Conservation (phyloP, 2,797 vertebrate species). For the Alauda arvensis region DNA sequence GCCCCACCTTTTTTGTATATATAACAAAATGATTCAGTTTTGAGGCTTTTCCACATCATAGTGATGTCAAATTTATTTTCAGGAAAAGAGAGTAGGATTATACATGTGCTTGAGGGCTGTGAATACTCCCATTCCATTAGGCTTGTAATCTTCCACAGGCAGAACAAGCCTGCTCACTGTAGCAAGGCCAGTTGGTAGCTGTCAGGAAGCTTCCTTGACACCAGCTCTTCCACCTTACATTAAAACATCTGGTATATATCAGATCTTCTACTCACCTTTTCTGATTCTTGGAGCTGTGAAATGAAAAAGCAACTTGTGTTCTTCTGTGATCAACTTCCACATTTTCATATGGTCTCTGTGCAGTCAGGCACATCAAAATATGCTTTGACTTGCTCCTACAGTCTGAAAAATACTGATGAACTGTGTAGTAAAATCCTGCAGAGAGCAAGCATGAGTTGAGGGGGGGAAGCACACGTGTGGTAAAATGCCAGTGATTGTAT, state of each 20-base stretch:
- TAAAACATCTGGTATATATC: conserved; percentile 38
- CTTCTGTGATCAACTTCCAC: conserved; percentile 36
- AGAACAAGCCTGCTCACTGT: background rate
- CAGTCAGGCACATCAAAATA: conserved; percentile 49
- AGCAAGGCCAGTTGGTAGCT: background rate
- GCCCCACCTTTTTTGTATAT: background rate
- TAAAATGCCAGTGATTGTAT: background rate
- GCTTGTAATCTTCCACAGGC: background rate
- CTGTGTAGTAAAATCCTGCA: background rate
- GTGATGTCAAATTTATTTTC: background rate
- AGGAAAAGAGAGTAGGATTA: background rate
- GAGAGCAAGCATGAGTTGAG: background rate
- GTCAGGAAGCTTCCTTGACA: background rate
- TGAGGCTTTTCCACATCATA: background rate
- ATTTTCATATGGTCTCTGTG: conserved; percentile 34
- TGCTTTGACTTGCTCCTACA: conserved; percentile 34
- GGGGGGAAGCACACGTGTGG: fast-evolving
- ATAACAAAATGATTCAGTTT: background rate
- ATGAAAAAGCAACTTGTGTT: conserved; percentile 52
- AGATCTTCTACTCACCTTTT: background rate
- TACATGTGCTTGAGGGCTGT: background rate
- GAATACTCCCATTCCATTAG: background rate
- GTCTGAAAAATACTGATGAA: conserved; percentile 32
- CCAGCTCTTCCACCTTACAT: conserved; percentile 27
- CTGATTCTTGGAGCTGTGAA: conserved; percentile 42